These are phyloP conservation scores for Mesaphorura yosii DNA, from an alignment of 1,140 invertebrate species.

Conservation along the genomic window DNA sequence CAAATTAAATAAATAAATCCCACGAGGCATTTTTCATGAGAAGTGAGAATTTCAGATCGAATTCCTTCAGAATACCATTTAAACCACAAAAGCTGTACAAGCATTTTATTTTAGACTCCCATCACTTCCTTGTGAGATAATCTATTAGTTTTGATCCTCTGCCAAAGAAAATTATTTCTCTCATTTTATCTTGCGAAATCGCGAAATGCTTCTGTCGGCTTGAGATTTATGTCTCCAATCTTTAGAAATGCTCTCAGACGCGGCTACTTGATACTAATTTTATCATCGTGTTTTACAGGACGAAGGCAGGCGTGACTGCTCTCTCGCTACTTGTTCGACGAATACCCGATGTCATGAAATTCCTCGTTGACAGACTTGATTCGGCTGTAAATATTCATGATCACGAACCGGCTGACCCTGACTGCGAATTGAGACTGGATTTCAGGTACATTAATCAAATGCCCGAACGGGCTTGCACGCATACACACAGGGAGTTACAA, in stretches of 20 bases:
- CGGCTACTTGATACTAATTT: too few species aligned
- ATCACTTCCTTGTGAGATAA: too few species aligned
- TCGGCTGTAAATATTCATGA: slow-evolving; percentile 62
- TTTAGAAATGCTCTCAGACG: too few species aligned
- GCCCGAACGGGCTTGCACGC: neutral
- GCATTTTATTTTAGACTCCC: too few species aligned
- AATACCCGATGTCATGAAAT: slow-evolving; percentile 63
- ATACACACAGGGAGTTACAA: too few species aligned
- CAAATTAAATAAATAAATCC: slow-evolving; percentile 14
- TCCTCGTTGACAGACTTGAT: slow-evolving; percentile 57
- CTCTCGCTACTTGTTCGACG: slow-evolving; percentile 65
- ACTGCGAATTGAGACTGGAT: slow-evolving; percentile 66
- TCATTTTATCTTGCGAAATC: neutral
- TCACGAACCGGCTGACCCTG: slow-evolving; percentile 66
- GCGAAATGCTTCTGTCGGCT: neutral
- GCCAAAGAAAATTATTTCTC: neutral
- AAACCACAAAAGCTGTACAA: too few species aligned
- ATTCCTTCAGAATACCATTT: too few species aligned
- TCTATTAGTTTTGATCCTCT: too few species aligned
- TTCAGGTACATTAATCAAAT: slow-evolving; percentile 40
- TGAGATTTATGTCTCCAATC: neutral
- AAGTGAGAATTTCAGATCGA: too few species aligned
- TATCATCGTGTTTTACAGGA: slow-evolving; percentile 36
- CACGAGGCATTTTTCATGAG: too few species aligned
- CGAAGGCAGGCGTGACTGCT: slow-evolving; percentile 64